Conservation (phyloP, 2,113 vertebrate genomes). For the Oncorhynchus masou region DNA sequence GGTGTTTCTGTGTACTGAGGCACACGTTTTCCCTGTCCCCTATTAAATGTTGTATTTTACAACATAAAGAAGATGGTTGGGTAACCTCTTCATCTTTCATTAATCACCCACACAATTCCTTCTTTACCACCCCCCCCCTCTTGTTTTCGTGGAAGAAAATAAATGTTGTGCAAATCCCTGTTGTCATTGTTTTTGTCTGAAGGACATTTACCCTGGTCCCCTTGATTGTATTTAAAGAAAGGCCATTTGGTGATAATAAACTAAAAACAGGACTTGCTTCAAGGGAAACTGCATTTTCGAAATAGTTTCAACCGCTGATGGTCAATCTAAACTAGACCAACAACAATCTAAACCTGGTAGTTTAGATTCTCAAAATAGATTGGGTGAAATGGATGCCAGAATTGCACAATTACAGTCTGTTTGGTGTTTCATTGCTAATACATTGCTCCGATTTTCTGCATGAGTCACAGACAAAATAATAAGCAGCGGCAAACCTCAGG, state of each 20-base stretch:
- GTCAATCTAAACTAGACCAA: slow-evolving; percentile 31
- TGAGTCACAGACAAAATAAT: background rate
- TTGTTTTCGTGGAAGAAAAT: too few species aligned
- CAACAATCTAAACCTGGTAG: background rate
- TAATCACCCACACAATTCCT: background rate
- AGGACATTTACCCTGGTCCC: slow-evolving; percentile 4
- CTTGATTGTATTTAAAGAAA: slow-evolving; percentile 40
- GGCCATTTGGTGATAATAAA: slow-evolving; percentile 34
- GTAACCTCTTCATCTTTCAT: background rate
- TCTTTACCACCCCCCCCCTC: too few species aligned
- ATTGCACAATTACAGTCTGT: background rate
- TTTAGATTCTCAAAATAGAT: background rate
- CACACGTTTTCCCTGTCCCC: background rate
- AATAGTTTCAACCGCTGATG: slow-evolving; percentile 46
- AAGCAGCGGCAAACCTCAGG: background rate
- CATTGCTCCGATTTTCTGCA: background rate
- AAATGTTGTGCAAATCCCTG: too few species aligned
- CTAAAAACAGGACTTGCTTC: slow-evolving; percentile 36
- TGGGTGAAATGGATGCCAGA: slow-evolving; percentile 8
- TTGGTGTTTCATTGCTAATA: background rate
- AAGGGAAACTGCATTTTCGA: slow-evolving; percentile 36
- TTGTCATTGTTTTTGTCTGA: too few species aligned
- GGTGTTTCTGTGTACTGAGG: background rate
- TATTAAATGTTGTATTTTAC: too few species aligned
- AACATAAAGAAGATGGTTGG: background rate